phyloP scores from a whole-genome alignment of 2,888 invertebrate species.

The Tenthredo mesomela region DNA sequence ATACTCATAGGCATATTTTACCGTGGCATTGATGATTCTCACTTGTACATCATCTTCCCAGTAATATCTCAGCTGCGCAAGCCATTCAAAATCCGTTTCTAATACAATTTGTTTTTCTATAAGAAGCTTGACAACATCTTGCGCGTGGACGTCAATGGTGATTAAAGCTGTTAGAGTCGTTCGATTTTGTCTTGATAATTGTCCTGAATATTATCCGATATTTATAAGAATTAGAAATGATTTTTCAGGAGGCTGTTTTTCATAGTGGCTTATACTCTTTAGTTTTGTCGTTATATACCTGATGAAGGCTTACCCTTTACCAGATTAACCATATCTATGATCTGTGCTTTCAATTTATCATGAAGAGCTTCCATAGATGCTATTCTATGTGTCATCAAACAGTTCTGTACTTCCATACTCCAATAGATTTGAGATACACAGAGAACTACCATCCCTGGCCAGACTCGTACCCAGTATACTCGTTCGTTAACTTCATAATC shows the following conservation, averaged over 20 bases:
- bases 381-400: constrained; percentile 81
- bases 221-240: background rate
- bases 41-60: constrained; percentile 86
- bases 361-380: constrained; percentile 81
- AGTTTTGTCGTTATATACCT: background rate
- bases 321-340: constrained; percentile 87
- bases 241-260: background rate
- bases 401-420: constrained; percentile 88
- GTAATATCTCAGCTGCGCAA: constrained; percentile 90
- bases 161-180: constrained; percentile 91
- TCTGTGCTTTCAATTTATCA: constrained; percentile 81
- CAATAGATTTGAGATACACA: constrained; percentile 91
- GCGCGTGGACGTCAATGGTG: constrained; percentile 91
- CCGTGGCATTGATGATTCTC: constrained; percentile 89
- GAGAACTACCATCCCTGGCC: constrained; percentile 92
- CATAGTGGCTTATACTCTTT: background rate
- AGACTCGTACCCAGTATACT: constrained; percentile 86
- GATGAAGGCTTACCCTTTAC: constrained; percentile 79
- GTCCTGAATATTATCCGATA: constrained; percentile 78
- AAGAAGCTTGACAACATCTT: constrained; percentile 88
- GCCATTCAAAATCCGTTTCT: constrained; percentile 91
- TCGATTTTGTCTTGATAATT: constrained; percentile 85
- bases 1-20: constrained; percentile 91
- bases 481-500: constrained; percentile 82
- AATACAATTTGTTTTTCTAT: constrained; percentile 83